phyloP scores from a whole-genome alignment of 2,888 invertebrate species.

The Tenthredo livida region DNA sequence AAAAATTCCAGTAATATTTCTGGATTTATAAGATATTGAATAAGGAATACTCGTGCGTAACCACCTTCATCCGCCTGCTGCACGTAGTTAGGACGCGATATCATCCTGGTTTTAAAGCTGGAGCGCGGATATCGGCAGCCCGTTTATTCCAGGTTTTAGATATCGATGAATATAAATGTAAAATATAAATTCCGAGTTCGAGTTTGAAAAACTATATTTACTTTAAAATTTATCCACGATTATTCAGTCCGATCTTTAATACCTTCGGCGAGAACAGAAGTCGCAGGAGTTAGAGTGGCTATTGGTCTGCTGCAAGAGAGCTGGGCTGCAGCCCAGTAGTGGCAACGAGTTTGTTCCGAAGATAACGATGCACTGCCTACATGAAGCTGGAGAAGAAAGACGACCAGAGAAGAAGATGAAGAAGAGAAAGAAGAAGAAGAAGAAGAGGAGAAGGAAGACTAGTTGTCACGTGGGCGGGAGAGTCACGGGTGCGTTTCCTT shows the following conservation, averaged over 20 bases:
- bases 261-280: neutral
- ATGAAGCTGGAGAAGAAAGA: conserved; percentile 39
- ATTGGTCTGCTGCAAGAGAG: neutral
- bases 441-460: neutral
- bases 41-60: neutral
- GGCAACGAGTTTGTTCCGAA: conserved; percentile 51
- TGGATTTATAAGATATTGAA: neutral
- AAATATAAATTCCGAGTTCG: neutral
- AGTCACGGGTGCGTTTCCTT: conserved; percentile 36
- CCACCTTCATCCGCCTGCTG: neutral
- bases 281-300: neutral
- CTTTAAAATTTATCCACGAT: neutral
- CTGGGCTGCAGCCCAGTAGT: conserved; percentile 38
- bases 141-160: neutral
- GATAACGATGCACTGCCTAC: conserved; percentile 55
- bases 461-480: conserved; percentile 44
- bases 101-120: neutral
- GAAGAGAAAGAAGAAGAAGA: conserved; percentile 21
- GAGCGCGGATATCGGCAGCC: neutral
- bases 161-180: neutral
- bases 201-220: neutral
- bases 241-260: neutral
- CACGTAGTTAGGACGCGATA: conserved; percentile 1
- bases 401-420: neutral
- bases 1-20: neutral